Percentiles rank a stretch among this genome's conserved stretches.
phyloP scores from a whole-genome alignment of 2,888 invertebrate genomes.

The Tanypteryx hageni region DNA sequence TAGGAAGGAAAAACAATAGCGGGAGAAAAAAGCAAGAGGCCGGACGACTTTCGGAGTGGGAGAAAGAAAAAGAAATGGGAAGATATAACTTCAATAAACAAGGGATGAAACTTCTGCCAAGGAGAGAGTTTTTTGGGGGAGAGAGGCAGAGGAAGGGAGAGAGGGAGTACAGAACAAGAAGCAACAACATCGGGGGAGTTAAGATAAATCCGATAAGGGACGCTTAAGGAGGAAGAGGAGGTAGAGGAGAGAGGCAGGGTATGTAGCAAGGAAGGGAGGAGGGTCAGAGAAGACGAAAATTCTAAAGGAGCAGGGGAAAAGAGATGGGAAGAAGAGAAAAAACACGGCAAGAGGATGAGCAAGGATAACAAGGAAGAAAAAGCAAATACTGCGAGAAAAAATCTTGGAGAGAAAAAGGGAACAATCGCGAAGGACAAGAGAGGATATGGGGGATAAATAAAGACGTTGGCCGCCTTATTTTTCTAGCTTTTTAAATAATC shows the following conservation, averaged over 20 bases:
- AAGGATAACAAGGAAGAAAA: neutral
- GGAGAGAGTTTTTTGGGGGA: neutral
- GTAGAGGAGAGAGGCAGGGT: neutral
- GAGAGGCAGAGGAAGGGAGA: neutral
- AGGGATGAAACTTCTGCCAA: conserved; percentile 45
- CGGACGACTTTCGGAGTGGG: neutral
- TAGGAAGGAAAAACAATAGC: conserved; percentile 7
- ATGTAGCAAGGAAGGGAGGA: no score
- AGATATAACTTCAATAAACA: conserved; percentile 62
- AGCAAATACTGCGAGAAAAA: neutral
- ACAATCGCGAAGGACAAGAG: neutral
- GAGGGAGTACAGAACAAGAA: neutral
- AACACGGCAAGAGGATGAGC: neutral
- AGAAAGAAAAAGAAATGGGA: neutral
- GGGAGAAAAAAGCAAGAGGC: neutral
- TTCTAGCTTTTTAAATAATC: neutral
- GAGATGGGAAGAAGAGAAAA: neutral
- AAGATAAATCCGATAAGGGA: conserved; percentile 22
- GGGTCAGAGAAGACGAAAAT: neutral
- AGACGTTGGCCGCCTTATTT: neutral
- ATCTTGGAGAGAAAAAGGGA: neutral
- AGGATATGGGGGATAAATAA: neutral
- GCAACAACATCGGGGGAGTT: conserved; percentile 15
- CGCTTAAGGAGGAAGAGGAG: neutral
- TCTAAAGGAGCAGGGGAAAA: neutral